Base-by-base conservation (phyloP, 2,797 vertebrate genomes). In the Thripadectes ignobilis region DNA sequence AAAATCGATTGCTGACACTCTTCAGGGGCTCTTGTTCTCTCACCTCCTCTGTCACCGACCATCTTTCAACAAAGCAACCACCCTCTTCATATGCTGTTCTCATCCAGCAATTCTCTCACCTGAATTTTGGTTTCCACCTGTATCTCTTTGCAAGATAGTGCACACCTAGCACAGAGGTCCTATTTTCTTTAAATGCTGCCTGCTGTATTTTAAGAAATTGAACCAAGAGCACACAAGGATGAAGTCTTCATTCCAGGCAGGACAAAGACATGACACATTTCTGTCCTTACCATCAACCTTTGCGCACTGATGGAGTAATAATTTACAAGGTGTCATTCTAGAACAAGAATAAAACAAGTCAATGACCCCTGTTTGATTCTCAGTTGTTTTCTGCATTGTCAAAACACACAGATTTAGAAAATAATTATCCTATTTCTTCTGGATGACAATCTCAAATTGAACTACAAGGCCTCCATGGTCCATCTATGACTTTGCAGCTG, bases 291-390 rank as follows among this genome's bases (percentile, higher is more conserved):
- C 61, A 67, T 84, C 74, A 91, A 59, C 59, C 30, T 66, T 76
- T 45, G 54, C 39, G 39, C 16, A 3, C 21, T 21, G 12, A 20
- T 52, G 48, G 29, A 34, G 4, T 41, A 75, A 78, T 84, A 12
- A 51, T 66, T 92, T 89, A 14, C 52, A 30, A 63, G 67, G 48
- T 86, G 80, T 80, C 80, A 51, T 58, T 75, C 51, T 68, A 62
- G 63, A 89, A 75, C 54, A 80, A 86, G 84, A 90, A 75, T 8
- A 93, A 92, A 91, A 63, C 72, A 81, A 94, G 29, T 34, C 66
- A 76, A 3, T 66, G 63, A 85, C 81, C 74, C 36, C 39, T 66
- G 14, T 20, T 92, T 78, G 78, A 85, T 59, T 73, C 36, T 46
- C 62, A 63, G 27, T 72, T 90, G 55, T 88, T 94, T 94, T 68